Conservation (phyloP, 2,888 invertebrate genomes). For the Rhagium mordax region DNA sequence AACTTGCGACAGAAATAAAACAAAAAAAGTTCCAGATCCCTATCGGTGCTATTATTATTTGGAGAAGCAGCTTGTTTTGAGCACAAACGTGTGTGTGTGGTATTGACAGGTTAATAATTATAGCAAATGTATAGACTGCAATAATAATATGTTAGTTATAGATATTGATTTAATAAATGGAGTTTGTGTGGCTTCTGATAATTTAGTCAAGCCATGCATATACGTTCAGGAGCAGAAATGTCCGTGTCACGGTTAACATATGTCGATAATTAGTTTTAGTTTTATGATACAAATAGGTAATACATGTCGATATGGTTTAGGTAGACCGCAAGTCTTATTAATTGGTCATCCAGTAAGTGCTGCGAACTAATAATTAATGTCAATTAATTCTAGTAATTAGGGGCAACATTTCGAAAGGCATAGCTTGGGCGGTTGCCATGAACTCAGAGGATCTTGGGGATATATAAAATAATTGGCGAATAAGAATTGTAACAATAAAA, state of each 20-base stretch:
- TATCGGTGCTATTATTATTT: too few relatives aligned
- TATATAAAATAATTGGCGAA: too few relatives aligned
- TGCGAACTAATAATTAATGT: slow-evolving; percentile 67
- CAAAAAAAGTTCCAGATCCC: too few relatives aligned
- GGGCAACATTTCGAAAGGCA: slow-evolving; percentile 62
- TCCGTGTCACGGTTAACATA: slow-evolving; percentile 29
- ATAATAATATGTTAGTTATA: slow-evolving; percentile 38
- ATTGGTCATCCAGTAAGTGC: slow-evolving; percentile 62
- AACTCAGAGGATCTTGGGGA: neutral
- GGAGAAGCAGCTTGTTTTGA: slow-evolving; percentile 24
- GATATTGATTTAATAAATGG: slow-evolving; percentile 40
- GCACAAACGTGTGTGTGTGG: slow-evolving; percentile 29
- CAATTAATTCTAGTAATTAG: slow-evolving; percentile 69
- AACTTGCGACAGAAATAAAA: too few relatives aligned
- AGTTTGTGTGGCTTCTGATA: slow-evolving; percentile 32
- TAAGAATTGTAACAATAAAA: too few relatives aligned
- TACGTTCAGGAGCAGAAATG: slow-evolving; percentile 14
- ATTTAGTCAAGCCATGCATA: slow-evolving; percentile 22
- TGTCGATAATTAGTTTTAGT: slow-evolving; percentile 41
- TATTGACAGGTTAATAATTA: slow-evolving; percentile 46
- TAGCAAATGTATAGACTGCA: slow-evolving; percentile 30
- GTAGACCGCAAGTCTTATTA: slow-evolving; percentile 62
- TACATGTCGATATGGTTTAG: slow-evolving; percentile 50
- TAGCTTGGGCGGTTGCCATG: neutral
- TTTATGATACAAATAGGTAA: slow-evolving; percentile 35